These are phyloP conservation scores for Panopea generosa DNA, from an alignment of 2,888 invertebrate genomes.

Conservation along the genomic window DNA sequence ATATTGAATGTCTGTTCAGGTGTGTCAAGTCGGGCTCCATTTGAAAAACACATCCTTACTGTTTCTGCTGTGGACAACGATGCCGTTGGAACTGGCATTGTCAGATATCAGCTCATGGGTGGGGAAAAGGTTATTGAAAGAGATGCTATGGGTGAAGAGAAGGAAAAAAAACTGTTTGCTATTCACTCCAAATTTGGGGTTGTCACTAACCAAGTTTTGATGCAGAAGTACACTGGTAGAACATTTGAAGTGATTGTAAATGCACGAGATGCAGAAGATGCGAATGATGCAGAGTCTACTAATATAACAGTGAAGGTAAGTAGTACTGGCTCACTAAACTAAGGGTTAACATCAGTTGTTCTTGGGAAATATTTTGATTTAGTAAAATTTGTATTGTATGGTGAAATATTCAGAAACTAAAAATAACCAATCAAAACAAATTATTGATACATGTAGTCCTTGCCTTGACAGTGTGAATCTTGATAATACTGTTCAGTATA, in stretches of 20 bases:
- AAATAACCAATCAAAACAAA: no score
- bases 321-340: no score
- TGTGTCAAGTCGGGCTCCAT: conserved; percentile 78
- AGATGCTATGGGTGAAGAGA: not conserved
- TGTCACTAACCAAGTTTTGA: conserved; percentile 69
- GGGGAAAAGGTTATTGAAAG: conserved; percentile 26
- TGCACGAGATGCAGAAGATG: conserved; percentile 60
- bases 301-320: conserved; percentile 59
- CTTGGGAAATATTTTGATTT: no score
- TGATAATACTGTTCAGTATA: no score
- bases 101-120: conserved; percentile 51
- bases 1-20: no score
- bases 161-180: conserved; percentile 47
- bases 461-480: no score
- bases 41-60: conserved; percentile 77
- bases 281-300: conserved; percentile 36
- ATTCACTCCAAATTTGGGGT: conserved; percentile 71
- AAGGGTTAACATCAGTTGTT: no score
- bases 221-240: conserved; percentile 62
- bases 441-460: no score
- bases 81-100: conserved; percentile 46
- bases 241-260: conserved; percentile 64
- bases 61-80: conserved; percentile 74
- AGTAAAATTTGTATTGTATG: no score
- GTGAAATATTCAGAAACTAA: no score